Evolutionary conservation across 2,113 vertebrate species (phyloP), one percentile per base, ranked within the genome.

Genomic region (Deroptyus accipitrinus): DNA sequence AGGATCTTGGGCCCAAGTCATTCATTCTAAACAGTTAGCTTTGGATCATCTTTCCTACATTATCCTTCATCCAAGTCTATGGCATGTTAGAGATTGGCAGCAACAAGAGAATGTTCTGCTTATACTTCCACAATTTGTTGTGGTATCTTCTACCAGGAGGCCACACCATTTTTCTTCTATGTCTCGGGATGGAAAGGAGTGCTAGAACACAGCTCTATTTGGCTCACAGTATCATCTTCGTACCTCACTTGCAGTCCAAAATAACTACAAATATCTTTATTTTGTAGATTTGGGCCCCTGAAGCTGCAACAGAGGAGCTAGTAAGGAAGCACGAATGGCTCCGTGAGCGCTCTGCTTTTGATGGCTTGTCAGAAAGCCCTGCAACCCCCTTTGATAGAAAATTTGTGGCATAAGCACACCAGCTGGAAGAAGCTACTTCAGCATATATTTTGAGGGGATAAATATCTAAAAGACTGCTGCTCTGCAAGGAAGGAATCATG

Each of bases 201-300:
- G 28, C 59, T 83, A 31, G 28, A 95, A 74, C 20, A 15, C 0
- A 2, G 10, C 46, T 80, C 17, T 61, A 0, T 70, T 68, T 79
- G 12, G 24, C 8, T 76, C 49, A 62, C 7, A 31, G 8, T 17
- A 46, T 62, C 72, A 66, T 39, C 72, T 49, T 23, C 72, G 33
- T 39, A 15, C 28, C 76, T 83, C 44, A n/a, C 33, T 62, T 80
- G 28, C 27, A 46, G 49, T 67, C 25, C 39, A 78, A 61, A 61
- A 28, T 82, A 68, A 95, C 30, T 68, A 70, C 73, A 61, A 75
- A 63, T 77, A 90, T 55, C 64, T 63, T 95, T 95, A 13, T 57
- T 90, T 96, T 97, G 61, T 72, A 99, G 99, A 84, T 97, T 62
- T 99, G 98, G 99, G 96, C 96, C 70, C 98, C 98, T 25, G 98